phyloP scores from a whole-genome alignment of 1,140 invertebrate genomes.

The Solenopsis fugax region DNA sequence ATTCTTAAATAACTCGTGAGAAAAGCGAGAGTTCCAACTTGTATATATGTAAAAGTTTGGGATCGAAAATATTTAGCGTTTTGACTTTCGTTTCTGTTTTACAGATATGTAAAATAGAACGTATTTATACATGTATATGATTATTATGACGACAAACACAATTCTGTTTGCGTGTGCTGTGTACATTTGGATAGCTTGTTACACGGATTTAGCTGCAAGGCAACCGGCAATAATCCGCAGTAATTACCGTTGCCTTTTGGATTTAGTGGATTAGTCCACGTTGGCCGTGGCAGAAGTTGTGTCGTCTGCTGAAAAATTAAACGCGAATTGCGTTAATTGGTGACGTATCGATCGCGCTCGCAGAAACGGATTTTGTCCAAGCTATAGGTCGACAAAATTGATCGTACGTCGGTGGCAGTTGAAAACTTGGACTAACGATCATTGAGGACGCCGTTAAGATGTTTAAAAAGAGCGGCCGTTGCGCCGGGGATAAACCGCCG shows the following conservation, averaged over 20 bases:
- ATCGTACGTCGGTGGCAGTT: slow-evolving; percentile 1
- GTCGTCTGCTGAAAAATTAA: slow-evolving; percentile 66
- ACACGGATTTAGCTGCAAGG: slow-evolving; percentile 54
- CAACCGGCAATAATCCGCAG: slow-evolving; percentile 34
- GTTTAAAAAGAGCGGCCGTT: slow-evolving; percentile 66
- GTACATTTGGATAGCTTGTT: slow-evolving; percentile 36
- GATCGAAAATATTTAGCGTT: background rate
- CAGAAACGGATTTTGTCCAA: slow-evolving; percentile 11
- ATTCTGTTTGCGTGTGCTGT: background rate
- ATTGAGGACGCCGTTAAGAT: slow-evolving; percentile 68
- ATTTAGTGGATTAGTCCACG: slow-evolving; percentile 66
- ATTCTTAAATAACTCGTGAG: background rate
- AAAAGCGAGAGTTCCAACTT: background rate
- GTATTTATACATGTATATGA: background rate
- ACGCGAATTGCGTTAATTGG: slow-evolving; percentile 72
- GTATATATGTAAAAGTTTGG: background rate
- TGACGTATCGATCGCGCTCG: background rate
- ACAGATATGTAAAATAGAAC: background rate
- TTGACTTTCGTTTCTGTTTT: background rate
- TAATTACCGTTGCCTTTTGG: slow-evolving; percentile 67
- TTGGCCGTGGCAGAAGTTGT: slow-evolving; percentile 29
- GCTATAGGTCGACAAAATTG: background rate
- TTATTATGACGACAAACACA: background rate
- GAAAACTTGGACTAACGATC: slow-evolving; percentile 56
- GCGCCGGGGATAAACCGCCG: slow-evolving; percentile 64